Conservation (phyloP, 2,797 vertebrate genomes). For the Diplodus puntazzo region DNA sequence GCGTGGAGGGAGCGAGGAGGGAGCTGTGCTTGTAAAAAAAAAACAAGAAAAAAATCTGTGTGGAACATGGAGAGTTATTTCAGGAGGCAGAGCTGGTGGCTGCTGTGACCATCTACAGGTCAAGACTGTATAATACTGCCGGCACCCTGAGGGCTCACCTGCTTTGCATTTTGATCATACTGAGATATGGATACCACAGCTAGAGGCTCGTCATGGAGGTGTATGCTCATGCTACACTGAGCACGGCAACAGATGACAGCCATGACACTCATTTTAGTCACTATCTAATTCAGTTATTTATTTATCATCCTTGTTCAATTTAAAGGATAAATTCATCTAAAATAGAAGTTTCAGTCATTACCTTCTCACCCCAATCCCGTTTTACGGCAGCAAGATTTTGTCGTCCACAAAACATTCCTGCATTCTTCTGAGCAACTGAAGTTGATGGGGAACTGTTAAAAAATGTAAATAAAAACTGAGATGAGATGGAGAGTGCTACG, state of each 20-base stretch:
- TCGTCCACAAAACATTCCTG: too few relatives aligned
- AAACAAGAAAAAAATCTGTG: constrained; percentile 46
- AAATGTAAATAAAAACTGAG: too few relatives aligned
- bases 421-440: too few relatives aligned
- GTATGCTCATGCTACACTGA: constrained; percentile 16
- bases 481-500: too few relatives aligned
- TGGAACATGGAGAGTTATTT: constrained; percentile 49
- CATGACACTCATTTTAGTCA: constrained; percentile 24
- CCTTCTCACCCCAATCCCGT: too few relatives aligned
- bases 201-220: constrained; percentile 16
- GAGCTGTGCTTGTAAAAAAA: constrained; percentile 62
- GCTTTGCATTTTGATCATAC: constrained; percentile 28
- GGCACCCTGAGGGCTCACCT: constrained; percentile 15
- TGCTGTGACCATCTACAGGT: constrained; percentile 18
- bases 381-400: too few relatives aligned
- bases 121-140: constrained; percentile 21
- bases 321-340: neutral
- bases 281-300: neutral
- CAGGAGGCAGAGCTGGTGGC: constrained; percentile 19
- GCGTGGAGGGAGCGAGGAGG: constrained; percentile 38
- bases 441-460: too few relatives aligned
- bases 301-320: neutral
- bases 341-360: too few relatives aligned
- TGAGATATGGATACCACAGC: constrained; percentile 11
- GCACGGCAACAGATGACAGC: constrained; percentile 19